Base-by-base conservation (phyloP, 2,888 invertebrate species). In the Torymus texanus region DNA sequence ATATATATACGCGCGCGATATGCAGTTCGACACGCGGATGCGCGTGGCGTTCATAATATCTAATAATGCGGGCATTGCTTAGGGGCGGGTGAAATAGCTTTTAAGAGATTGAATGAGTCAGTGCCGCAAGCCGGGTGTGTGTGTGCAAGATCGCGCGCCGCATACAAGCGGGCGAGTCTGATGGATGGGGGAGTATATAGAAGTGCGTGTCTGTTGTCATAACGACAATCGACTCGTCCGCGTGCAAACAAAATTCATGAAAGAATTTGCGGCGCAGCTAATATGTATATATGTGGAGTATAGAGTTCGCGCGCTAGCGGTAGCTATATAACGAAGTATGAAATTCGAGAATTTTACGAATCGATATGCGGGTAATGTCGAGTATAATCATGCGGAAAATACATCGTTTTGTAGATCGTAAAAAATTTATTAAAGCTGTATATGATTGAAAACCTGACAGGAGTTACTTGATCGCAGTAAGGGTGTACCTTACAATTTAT, bases 221-320 rank as follows among this genome's bases (percentile, higher is more conserved):
- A 79, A 75, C 79, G 61, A 79, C 79, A 66, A 79, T 79, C 79
- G 79, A 75, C 75, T 75, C 51, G 62, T 58, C 21, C 55, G 70
- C 67, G 75, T 21, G 62, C 71, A 79, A 79, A 75, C 75, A 75
- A 16, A 72, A 75, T 75, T 66, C 53, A 58, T 14, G 61, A 51
- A 59, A 67, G 53, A 61, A 72, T 67, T 41, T 56, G 53, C 55
- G 72, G n/a, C n/a, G 2, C 53, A 29, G 14, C 8, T 24, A 41
- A n/a, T 13, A 68, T 29, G 11, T 12, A 56, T 24, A 24, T 21
- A 65, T 16, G n/a, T 16, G 41, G n/a, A 50, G 41, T 41, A 41
- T 41, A 41, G 41, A 41, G 41, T 41, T 41, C 1, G 41, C 8
- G 8, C 41, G 41, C 41, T 41, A 5, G 41, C 8, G 5, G 41